Evolutionary conservation across 2,797 vertebrate species (phyloP), one percentile per base, ranked within the genome.

Genomic region (Phataginus tricuspis): DNA sequence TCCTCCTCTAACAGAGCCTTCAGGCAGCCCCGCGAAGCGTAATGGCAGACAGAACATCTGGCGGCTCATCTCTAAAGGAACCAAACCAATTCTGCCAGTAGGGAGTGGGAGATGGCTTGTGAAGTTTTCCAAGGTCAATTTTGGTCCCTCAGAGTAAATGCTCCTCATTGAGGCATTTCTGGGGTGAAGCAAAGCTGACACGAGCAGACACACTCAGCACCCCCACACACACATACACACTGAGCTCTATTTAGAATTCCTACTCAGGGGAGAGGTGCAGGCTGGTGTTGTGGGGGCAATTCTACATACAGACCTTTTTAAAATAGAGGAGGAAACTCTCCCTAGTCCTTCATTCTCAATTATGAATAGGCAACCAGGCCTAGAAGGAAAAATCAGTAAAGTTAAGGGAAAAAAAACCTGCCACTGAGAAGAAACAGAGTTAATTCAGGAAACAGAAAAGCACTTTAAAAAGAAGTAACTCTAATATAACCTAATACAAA

Each of bases 401-500:
- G 45, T 5, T 16, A 21, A 1, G 3, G 4, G 7, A 23, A 2
- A 16, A 45, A 78, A 64, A n/a, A 42, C 37, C 6, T 71, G 68
- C 79, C 16, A 25, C 21, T 21, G 7, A 66, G n/a, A 68, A 42
- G 31, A 84, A 83, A 88, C 1, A 75, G 15, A 95, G 80, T 71
- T 86, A 93, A 90, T 66, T 71, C 75, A 75, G 61, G 31, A 94
- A 91, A 75, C 29, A 86, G 18, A 90, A 59, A 37, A 85, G 59
- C 34, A 59, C 59, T 84, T 95, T 89, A 45, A 85, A 95, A 94
- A 91, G 23, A 87, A 94, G 57, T 57, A 89, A 64, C 78, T 63
- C 14, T 39, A 93, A 68, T 39, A 64, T 19, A 64, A 64, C 25
- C 61, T 45, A 45, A 45, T 45, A 45, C 53, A 75, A 69, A 85